These are phyloP conservation scores for Argyresthia goedartella DNA, from an alignment of 2,888 invertebrate species.

Conservation along the genomic window DNA sequence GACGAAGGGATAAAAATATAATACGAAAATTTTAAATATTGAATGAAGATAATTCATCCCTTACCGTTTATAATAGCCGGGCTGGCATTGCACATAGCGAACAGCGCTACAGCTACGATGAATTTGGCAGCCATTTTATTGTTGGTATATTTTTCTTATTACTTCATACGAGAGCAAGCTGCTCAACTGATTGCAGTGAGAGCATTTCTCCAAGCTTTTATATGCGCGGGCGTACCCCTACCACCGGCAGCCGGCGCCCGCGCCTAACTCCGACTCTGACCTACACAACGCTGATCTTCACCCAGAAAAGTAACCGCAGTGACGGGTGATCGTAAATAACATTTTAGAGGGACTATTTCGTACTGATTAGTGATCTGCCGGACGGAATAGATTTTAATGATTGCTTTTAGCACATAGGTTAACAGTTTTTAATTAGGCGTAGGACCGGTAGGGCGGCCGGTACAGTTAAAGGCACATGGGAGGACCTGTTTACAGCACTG, in stretches of 20 bases:
- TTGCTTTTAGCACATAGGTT: neutral
- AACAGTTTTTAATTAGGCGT: neutral
- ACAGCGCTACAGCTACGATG: slow-evolving; percentile 38
- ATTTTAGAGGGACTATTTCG: neutral
- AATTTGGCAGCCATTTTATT: slow-evolving; percentile 47
- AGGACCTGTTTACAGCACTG: neutral
- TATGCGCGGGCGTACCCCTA: slow-evolving; percentile 35
- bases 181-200: slow-evolving; percentile 57
- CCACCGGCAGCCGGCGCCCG: slow-evolving; percentile 35
- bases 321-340: slow-evolving; percentile 39
- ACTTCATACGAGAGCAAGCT: slow-evolving; percentile 30
- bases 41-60: slow-evolving; percentile 10
- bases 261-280: slow-evolving; percentile 1
- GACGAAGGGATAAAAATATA: too few relatives aligned
- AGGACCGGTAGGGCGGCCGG: neutral
- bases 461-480: neutral
- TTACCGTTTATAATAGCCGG: slow-evolving; percentile 51
- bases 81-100: slow-evolving; percentile 43
- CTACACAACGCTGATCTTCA: slow-evolving; percentile 36
- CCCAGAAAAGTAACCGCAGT: slow-evolving; percentile 34
- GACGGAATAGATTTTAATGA: neutral
- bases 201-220: slow-evolving; percentile 65
- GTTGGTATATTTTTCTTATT: slow-evolving; percentile 11
- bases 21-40: too few relatives aligned
- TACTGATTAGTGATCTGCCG: slow-evolving; percentile 31